A percentile compares a stretch with the other conserved stretches of the same genome.
Conservation (phyloP, 1,140 invertebrate species). For the Zaprionus camerounensis region DNA sequence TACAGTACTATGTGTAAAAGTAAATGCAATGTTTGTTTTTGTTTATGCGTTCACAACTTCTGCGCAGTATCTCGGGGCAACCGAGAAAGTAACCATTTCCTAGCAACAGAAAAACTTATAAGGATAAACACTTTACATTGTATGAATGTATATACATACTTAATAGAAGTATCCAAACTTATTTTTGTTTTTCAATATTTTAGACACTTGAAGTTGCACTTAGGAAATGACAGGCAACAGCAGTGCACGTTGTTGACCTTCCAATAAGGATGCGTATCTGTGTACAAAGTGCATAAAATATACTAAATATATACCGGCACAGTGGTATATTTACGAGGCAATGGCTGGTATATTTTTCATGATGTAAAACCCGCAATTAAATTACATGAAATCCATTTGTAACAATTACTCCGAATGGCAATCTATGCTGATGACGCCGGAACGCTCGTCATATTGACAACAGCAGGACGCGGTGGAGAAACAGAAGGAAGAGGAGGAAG, state of each 20-base stretch:
- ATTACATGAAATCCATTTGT: slow-evolving; percentile 81
- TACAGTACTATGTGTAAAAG: background rate
- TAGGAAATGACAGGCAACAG: background rate
- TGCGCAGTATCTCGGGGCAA: background rate
- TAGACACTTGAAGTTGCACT: background rate
- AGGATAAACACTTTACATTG: background rate
- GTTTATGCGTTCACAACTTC: slow-evolving; percentile 10
- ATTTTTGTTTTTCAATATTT: no score
- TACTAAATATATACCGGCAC: background rate
- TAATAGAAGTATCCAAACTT: no score
- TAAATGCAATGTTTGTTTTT: slow-evolving; percentile 28
- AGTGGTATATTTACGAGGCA: slow-evolving; percentile 2
- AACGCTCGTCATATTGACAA: slow-evolving; percentile 63
- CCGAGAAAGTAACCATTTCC: background rate
- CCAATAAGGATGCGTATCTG: background rate
- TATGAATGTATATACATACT: no score
- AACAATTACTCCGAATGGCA: slow-evolving; percentile 80
- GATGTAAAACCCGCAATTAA: slow-evolving; percentile 79
- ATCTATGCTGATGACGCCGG: slow-evolving; percentile 80
- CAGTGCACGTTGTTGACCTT: background rate
- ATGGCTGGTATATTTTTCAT: slow-evolving; percentile 77
- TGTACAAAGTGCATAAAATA: background rate
- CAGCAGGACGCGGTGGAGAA: slow-evolving; percentile 26
- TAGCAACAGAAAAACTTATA: slow-evolving; percentile 1
- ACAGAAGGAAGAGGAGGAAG: slow-evolving; percentile 17